Conservation (phyloP, 2,113 vertebrate genomes). For the Emydura subglobosa region DNA sequence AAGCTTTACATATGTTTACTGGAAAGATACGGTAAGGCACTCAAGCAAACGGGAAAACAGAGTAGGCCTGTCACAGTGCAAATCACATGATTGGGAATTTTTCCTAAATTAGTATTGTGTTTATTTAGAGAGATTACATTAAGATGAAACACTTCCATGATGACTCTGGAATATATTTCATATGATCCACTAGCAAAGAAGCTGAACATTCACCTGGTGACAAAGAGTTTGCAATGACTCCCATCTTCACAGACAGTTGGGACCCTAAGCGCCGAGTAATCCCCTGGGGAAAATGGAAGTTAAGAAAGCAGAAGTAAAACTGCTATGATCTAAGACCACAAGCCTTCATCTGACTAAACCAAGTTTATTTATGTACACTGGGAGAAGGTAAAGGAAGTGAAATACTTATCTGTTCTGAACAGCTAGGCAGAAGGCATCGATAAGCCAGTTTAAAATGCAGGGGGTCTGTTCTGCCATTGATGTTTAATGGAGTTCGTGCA, state of each 20-base stretch:
- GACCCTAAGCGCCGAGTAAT: conserved; percentile 64
- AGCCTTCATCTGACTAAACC: conserved; percentile 52
- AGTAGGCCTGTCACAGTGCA: conserved; percentile 8
- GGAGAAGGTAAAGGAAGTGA: conserved; percentile 67
- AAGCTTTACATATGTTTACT: neutral
- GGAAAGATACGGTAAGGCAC: conserved; percentile 48
- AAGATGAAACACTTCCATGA: conserved; percentile 58
- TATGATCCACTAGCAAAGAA: conserved; percentile 46
- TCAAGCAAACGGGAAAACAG: conserved; percentile 44
- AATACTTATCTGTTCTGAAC: conserved; percentile 49
- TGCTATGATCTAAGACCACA: conserved; percentile 39
- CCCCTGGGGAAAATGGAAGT: conserved; percentile 66
- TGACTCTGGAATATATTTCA: conserved; percentile 57
- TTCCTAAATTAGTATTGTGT: neutral
- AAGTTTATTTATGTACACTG: conserved; percentile 53
- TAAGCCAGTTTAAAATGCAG: conserved; percentile 1
- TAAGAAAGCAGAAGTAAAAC: conserved; percentile 73
- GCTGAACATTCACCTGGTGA: neutral
- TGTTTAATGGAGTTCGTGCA: neutral
- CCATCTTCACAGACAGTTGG: conserved; percentile 31
- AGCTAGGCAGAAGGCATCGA: conserved; percentile 19
- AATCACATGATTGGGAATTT: conserved; percentile 60
- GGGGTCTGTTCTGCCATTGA: neutral
- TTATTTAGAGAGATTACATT: neutral
- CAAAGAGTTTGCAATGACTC: conserved; percentile 69